phyloP scores from a whole-genome alignment of 2,797 vertebrate species.

The Thaleichthys pacificus region DNA sequence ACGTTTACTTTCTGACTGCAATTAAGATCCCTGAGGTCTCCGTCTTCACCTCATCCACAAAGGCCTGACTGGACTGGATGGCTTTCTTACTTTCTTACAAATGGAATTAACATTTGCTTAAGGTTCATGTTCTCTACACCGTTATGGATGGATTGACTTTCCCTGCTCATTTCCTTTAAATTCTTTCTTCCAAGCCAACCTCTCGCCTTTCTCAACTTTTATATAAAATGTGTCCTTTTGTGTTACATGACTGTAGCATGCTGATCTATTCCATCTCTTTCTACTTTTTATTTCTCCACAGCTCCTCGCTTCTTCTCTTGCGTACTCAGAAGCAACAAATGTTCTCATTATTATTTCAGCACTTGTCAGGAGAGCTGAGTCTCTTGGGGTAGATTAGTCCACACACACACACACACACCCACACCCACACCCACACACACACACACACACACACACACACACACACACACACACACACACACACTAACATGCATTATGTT shows the following conservation, averaged over 20 bases:
- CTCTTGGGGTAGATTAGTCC: constrained; percentile 47
- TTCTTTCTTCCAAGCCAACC: constrained; percentile 1
- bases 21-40: no score
- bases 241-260: neutral
- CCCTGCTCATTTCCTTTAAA: neutral
- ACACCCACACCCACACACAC: constrained; percentile 39
- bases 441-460: constrained; percentile 13
- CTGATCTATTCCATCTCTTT: neutral
- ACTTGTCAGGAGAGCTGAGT: constrained; percentile 61
- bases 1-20: no score
- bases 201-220: neutral
- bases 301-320: neutral
- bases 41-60: no score
- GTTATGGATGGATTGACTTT: no score
- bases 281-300: neutral
- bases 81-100: no score
- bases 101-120: no score
- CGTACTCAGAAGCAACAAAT: constrained; percentile 53
- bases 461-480: constrained; percentile 20
- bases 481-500: constrained; percentile 14
- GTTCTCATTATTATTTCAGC: constrained; percentile 75
- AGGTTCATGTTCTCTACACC: no score
- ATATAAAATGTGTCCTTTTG: neutral
- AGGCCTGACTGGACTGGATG: no score
- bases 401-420: constrained; percentile 59